These are phyloP conservation scores for Chaetura pelagica DNA, from an alignment of 2,113 vertebrate species.

Conservation along the genomic window DNA sequence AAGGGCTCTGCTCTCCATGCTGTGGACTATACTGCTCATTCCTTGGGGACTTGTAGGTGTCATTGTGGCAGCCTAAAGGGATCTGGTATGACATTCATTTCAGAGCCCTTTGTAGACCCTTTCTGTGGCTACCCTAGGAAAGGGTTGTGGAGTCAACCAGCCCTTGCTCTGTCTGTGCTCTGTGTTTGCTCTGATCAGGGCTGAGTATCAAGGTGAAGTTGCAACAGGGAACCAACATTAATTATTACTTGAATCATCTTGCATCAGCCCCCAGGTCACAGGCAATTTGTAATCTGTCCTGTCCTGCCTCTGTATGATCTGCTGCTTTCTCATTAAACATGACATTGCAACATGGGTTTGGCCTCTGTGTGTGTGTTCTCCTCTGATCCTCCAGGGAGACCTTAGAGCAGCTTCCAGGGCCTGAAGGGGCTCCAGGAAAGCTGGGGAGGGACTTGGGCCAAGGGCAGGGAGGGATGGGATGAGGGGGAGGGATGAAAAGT, in stretches of 20 bases:
- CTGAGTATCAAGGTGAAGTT: neutral
- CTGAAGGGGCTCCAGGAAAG: no score
- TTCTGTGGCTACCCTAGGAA: neutral
- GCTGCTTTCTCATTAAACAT: conserved; percentile 43
- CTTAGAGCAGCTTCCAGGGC: no score
- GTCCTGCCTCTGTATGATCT: neutral
- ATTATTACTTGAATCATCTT: neutral
- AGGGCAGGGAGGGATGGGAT: no score
- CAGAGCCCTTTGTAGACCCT: neutral
- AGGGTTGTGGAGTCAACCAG: neutral
- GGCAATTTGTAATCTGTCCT: neutral
- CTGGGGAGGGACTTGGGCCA: no score
- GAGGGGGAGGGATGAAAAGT: no score
- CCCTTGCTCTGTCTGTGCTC: neutral
- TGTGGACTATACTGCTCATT: neutral
- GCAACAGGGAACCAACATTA: neutral
- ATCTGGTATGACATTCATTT: rapidly evolving
- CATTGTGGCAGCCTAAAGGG: neutral
- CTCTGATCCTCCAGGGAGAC: neutral
- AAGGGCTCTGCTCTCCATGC: neutral
- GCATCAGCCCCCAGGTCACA: neutral
- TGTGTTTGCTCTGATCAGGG: neutral
- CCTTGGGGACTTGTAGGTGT: neutral
- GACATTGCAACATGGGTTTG: neutral
- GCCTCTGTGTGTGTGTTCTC: neutral